Conservation (phyloP, 2,888 invertebrate genomes). For the Sarcophaga variegata region DNA sequence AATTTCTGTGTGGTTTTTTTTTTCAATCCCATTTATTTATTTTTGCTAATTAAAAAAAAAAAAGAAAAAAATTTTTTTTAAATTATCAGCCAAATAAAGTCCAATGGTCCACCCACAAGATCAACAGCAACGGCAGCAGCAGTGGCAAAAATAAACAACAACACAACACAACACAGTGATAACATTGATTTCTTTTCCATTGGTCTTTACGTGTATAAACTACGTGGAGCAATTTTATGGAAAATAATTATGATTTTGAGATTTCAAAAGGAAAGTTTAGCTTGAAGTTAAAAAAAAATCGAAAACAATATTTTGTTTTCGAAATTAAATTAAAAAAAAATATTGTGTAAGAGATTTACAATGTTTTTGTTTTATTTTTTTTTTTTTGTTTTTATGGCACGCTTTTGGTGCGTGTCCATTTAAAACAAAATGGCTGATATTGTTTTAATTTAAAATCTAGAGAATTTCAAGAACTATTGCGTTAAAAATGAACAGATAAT, state of each 20-base stretch:
- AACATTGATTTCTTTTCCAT: constrained; percentile 57
- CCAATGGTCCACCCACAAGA: constrained; percentile 70
- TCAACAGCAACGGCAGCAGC: constrained; percentile 50
- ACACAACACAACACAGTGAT: constrained; percentile 28
- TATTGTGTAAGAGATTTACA: not conserved
- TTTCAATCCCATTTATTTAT: constrained; percentile 36
- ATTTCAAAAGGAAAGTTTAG: constrained; percentile 34
- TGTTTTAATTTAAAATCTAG: not conserved
- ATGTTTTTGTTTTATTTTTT: no score
- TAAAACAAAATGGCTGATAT: not conserved
- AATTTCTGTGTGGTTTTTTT: constrained; percentile 28
- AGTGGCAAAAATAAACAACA: constrained; percentile 2
- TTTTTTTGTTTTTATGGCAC: constrained; percentile 13
- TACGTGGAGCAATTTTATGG: constrained; percentile 38
- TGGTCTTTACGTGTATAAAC: not conserved
- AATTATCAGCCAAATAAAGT: constrained; percentile 64
- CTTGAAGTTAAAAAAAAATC: constrained; percentile 4
- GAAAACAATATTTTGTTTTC: not conserved
- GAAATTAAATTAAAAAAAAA: not conserved
- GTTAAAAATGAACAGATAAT: not conserved
- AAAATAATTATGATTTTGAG: constrained; percentile 20
- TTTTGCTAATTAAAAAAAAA: constrained; percentile 55
- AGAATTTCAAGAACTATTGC: not conserved
- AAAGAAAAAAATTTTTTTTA: not conserved
- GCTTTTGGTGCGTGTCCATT: constrained; percentile 50